Evolutionary conservation across 1,140 invertebrate species (phyloP), one percentile per base, ranked within the genome.

Genomic region (Tetragnatha versicolor): DNA sequence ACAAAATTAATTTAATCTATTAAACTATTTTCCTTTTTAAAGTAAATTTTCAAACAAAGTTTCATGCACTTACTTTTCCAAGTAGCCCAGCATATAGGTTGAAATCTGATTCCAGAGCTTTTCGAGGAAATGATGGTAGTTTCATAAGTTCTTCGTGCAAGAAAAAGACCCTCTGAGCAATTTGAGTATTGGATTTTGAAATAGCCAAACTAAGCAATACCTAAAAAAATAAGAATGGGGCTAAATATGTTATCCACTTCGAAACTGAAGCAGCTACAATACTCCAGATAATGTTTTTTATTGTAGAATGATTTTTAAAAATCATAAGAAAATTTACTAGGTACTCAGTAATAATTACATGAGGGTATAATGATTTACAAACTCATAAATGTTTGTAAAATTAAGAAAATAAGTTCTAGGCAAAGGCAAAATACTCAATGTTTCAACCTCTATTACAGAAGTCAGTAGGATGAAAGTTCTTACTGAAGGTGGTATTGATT

Each of bases 101-200:
- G 80, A 99, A 90, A 86, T 99, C 97, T 17, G 96, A 93, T 86
- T 99, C 98, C 0, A 99, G 86, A 14, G 97, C 96, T 88, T 99
- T 99, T 58, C 98, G 89, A 0, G 98, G 98, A 87, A 99, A 99
- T 0, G 97, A 95, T 0, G 97, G 98, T 33, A 99, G 87, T 86
- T 99, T 99, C 91, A 98, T 98, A 0, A 99, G 88, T 87, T 99
- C 98, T 85, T 99, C 98, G 85, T 99, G 97, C 12, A 99, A 89
- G 85, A 99, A 99, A n/a, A 98, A 95, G 1, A 98, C 96, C 63
- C 93, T 90, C 87, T 98, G 96, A 2, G 97, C 94, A 10, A 97
- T 91, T 90, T 93, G 84, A 80, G 84, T 84, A 70, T 79, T 73
- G 22, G 83, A 82, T 77, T 83, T 83, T 14, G 84, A 73, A 53